Base-by-base conservation (phyloP, 2,797 vertebrate genomes). In the Hybognathus amarus region DNA sequence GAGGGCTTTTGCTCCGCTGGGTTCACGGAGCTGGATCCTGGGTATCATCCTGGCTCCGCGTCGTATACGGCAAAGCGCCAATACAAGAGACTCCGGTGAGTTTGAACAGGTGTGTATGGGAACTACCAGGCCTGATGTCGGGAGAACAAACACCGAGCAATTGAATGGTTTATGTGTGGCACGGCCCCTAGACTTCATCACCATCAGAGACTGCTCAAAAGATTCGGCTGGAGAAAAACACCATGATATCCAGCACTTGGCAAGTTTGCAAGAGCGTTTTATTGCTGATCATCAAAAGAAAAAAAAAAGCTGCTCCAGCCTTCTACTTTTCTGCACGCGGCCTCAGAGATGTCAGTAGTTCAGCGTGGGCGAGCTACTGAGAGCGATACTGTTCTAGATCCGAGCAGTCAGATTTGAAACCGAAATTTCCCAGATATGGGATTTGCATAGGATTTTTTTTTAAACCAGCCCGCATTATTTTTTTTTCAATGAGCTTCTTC, bases 41-140 rank as follows among this genome's bases (percentile, higher is more conserved):
- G 97, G 64, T 96, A 96, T 0, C 91, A 87, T 76, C 96, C 95
- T 79, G 96, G 95, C 91, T 99, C 97, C 85, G 93, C 61, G 95
- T 96, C 96, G n/a, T n/a, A n/a, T 97, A 69, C 20, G 82, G 82
- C 59, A 80, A 59, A 70, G n/a, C 27, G 78, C 12, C 47, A 73
- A 47, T n/a, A 42, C 47, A 54, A 69, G 1, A 40, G n/a, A 56
- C 15, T 67, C 63, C 8, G n/a, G 27, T 64, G 22, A 70, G 52
- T 17, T 73, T 20, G 17, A n/a, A 36, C 24, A n/a, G 7, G 7
- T 63, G 38, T 47, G 52, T 63, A 64, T 47, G n/a, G 20, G 40
- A 69, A n/a, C 38, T 24, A 47, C n/a, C 40, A 36, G 13, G 42
- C 56, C 40, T 54, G 20, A 83, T 77, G 45, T 68, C n/a, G 64